Percentiles rank a stretch among this genome's conserved stretches.
These are phyloP conservation scores for Synaphobranchus kaupii DNA, from an alignment of 2,797 vertebrate species.

Conservation along the genomic window DNA sequence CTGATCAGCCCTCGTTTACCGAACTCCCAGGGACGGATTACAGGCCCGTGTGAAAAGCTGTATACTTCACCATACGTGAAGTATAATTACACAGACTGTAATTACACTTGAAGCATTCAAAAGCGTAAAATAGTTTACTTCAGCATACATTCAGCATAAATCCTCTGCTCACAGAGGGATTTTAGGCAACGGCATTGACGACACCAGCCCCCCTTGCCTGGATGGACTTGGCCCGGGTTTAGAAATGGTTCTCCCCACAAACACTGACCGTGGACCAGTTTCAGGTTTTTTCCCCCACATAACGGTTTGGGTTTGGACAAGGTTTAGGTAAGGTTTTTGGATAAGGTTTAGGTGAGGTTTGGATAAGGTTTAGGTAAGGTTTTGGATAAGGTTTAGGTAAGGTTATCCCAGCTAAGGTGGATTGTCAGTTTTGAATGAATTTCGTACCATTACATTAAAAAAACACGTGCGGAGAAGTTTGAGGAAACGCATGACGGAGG, in stretches of 20 bases:
- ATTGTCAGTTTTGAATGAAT: too few relatives aligned
- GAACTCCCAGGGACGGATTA: background rate
- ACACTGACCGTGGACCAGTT: background rate
- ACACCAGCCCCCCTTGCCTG: background rate
- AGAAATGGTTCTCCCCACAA: background rate
- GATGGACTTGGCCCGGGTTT: background rate
- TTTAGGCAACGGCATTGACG: background rate
- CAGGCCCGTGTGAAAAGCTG: background rate
- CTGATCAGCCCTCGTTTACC: background rate
- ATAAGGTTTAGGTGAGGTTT: too few relatives aligned
- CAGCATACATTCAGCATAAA: background rate
- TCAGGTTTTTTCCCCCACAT: background rate
- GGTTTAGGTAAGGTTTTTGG: background rate
- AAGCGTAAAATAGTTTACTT: background rate
- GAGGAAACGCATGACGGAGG: too few relatives aligned
- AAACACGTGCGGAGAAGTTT: too few relatives aligned
- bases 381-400: too few relatives aligned
- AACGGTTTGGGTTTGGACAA: background rate
- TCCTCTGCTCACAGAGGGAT: background rate
- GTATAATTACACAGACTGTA: background rate
- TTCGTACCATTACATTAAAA: too few relatives aligned
- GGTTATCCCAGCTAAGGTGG: too few relatives aligned
- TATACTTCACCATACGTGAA: background rate
- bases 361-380: too few relatives aligned
- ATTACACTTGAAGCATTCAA: background rate